Percentiles rank a stretch among this genome's conserved stretches.
These are phyloP conservation scores for Pantherophis guttatus DNA, from an alignment of 2,113 vertebrate species.

Conservation along the genomic window DNA sequence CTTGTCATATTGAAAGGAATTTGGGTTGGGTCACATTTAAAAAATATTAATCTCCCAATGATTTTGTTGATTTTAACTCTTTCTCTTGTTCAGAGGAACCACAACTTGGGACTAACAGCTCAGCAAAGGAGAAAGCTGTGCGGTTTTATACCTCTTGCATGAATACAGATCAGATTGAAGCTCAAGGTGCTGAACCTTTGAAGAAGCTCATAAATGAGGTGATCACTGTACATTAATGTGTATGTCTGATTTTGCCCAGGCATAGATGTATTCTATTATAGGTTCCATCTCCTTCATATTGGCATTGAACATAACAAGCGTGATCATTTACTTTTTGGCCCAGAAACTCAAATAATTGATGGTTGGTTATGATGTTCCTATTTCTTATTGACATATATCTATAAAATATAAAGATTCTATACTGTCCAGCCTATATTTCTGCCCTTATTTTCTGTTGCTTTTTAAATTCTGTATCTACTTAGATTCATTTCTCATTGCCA, in stretches of 20 bases:
- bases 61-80: neutral
- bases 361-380: neutral
- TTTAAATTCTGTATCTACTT: neutral
- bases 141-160: slow-evolving; percentile 84
- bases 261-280: neutral
- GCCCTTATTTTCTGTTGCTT: neutral
- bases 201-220: slow-evolving; percentile 81
- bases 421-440: neutral
- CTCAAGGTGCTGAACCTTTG: slow-evolving; percentile 73
- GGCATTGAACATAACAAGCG: neutral
- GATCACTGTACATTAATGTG: slow-evolving; percentile 23
- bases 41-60: neutral
- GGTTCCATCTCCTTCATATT: neutral
- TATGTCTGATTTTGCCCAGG: neutral
- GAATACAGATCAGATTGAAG: slow-evolving; percentile 75
- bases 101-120: slow-evolving; percentile 35
- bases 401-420: neutral
- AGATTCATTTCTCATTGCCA: neutral
- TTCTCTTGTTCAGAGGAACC: slow-evolving; percentile 63
- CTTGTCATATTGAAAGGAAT: neutral
- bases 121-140: slow-evolving; percentile 78
- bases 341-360: neutral
- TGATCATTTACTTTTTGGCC: neutral
- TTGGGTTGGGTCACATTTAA: neutral
- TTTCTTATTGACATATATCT: neutral